Base-by-base conservation (phyloP, 2,797 vertebrate genomes). In the Hydrocynus forskahlii region DNA sequence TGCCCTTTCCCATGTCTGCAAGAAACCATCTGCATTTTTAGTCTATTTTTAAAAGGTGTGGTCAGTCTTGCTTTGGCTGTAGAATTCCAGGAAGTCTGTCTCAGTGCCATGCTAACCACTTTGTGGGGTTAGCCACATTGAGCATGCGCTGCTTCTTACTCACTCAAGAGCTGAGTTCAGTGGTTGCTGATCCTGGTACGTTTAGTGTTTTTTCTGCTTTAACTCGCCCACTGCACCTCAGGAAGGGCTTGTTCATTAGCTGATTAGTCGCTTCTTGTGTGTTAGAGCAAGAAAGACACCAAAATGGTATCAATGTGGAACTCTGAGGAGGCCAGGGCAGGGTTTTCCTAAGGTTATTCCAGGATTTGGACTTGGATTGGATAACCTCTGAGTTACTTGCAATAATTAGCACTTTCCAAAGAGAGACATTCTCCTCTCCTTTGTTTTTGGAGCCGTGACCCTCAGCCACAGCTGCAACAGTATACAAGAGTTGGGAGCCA, bases 401-500 rank as follows among this genome's bases (percentile, higher is more conserved):
- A 90, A 86, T 89, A 90, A 92, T 93, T 91, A 91, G 82, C 78
- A 74, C 87, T 19, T 79, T 79, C 75, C 81, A 84, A 87, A 85
- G 81, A 79, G 75, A 79, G 83, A 60, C 57, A 12, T n/a, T 75
- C 76, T 63, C 78, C 69, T 54, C 68, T 80, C 87, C 86, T 91
- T 91, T 91, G 88, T 40, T 90, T 91, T 84, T 52, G 81, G 79
- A 83, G 78, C 64, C 81, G 76, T 55, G 87, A 80, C 57, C 87
- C 75, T 88, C 86, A 84, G 84, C 83, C 82, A 79, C 71, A 57
- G 78, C 75, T 71, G 43, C 75, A 87, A 60, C 86, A 89, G 85
- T 88, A 88, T 89, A 86, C 88, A 83, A 85, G 92, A 91, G 91
- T 91, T 91, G 90, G 90, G 91, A 89, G 88, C 84, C 88, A 86